Conservation (phyloP, 1,140 invertebrate genomes). For the Temnothorax longispinosus region DNA sequence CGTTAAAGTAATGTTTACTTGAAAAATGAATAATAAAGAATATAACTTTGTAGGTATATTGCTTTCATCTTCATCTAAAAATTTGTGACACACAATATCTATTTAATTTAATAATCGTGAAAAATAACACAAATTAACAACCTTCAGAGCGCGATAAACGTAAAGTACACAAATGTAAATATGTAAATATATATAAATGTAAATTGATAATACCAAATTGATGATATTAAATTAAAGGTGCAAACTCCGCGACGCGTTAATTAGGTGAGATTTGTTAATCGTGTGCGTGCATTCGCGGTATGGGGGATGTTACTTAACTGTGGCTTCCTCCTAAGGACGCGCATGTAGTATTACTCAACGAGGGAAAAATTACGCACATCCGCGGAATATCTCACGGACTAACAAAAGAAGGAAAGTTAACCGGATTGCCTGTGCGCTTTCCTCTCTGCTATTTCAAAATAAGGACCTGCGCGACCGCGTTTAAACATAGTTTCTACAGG, state of each 20-base stretch:
- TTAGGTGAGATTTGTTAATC: slow-evolving; percentile 71
- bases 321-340: slow-evolving; percentile 65
- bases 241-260: slow-evolving; percentile 53
- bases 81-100: background rate
- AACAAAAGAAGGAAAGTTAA: slow-evolving; percentile 67
- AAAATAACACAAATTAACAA: background rate
- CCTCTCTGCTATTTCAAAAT: slow-evolving; percentile 34
- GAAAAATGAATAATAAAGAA: background rate
- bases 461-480: slow-evolving; percentile 3
- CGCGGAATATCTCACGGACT: slow-evolving; percentile 60
- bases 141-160: background rate
- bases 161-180: background rate
- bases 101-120: background rate
- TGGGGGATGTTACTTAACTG: slow-evolving; percentile 65
- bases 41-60: background rate
- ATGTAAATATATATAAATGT: slow-evolving; percentile 12
- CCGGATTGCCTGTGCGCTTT: slow-evolving; percentile 20
- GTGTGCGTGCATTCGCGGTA: background rate
- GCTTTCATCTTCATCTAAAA: background rate
- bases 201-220: background rate
- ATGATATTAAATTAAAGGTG: background rate
- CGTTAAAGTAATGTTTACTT: background rate
- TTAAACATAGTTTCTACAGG: background rate
- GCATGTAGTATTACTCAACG: slow-evolving; percentile 64
- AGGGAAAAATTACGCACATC: slow-evolving; percentile 69